Evolutionary conservation across 2,797 vertebrate species (phyloP).

Genomic region (Anisognathus igniventris): DNA sequence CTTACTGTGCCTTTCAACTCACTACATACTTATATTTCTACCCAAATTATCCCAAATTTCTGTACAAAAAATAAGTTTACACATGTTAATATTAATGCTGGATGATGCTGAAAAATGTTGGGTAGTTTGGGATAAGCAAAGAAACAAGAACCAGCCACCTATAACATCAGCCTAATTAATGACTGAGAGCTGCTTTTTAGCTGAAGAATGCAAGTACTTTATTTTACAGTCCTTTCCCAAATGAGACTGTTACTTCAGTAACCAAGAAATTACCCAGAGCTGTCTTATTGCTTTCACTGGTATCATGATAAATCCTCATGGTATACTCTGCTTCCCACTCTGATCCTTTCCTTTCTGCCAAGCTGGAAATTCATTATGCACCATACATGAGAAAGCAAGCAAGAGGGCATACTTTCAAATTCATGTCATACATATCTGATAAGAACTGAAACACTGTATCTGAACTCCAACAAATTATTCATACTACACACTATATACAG

Average conservation of each 20-base stretch:
- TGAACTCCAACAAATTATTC: slow-evolving; percentile 55
- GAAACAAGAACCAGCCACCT: neutral
- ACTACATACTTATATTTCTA: neutral
- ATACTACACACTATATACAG: slow-evolving; percentile 1
- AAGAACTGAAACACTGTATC: slow-evolving; percentile 37
- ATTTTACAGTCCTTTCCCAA: neutral
- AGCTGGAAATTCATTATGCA: slow-evolving; percentile 48
- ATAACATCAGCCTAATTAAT: neutral
- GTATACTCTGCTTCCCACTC: neutral
- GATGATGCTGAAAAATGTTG: neutral
- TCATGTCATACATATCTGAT: slow-evolving; percentile 36
- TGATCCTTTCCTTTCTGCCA: slow-evolving; percentile 29
- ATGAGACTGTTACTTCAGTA: neutral
- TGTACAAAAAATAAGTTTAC: neutral
- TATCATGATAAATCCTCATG: slow-evolving; percentile 15
- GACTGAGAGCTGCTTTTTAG: neutral
- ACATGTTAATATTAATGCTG: neutral
- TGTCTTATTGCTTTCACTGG: neutral
- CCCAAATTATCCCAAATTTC: neutral
- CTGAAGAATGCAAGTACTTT: neutral
- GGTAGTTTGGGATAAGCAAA: neutral
- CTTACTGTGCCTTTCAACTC: neutral
- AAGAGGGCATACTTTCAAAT: slow-evolving; percentile 49
- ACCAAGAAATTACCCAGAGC: slow-evolving; percentile 3
- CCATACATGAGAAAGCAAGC: slow-evolving; percentile 37